Conservation (phyloP, 2,113 vertebrate genomes). For the Odocoileus virginianus region DNA sequence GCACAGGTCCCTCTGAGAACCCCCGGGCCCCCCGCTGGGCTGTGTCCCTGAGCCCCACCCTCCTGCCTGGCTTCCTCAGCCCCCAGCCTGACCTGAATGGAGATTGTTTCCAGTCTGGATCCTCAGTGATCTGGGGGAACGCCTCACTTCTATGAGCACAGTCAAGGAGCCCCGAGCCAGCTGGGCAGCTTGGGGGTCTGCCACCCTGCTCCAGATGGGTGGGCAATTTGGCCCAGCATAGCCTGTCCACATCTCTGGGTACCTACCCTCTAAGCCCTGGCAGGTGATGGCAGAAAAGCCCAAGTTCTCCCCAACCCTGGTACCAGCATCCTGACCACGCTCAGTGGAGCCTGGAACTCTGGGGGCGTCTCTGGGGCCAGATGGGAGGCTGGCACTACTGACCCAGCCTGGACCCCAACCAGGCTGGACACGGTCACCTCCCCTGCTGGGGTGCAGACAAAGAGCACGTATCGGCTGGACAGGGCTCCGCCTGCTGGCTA, state of each 20-base stretch:
- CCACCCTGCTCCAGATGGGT: background rate
- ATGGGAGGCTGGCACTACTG: slow-evolving; percentile 17
- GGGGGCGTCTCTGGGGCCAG: background rate
- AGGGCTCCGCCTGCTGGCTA: background rate
- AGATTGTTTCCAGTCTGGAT: background rate
- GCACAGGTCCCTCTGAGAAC: background rate
- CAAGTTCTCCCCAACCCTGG: background rate
- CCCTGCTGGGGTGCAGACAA: slow-evolving; percentile 36
- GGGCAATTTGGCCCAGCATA: background rate
- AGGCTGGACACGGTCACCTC: background rate
- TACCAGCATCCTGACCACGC: background rate
- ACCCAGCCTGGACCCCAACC: background rate
- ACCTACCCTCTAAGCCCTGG: background rate
- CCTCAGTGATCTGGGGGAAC: background rate
- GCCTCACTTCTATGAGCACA: background rate
- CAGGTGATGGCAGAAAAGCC: background rate
- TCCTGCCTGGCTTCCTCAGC: background rate
- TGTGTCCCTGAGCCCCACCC: background rate
- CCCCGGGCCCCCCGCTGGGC: background rate
- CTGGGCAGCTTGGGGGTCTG: background rate
- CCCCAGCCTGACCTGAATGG: background rate
- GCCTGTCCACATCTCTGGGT: background rate
- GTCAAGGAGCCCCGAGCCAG: background rate
- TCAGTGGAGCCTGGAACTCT: background rate
- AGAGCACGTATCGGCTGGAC: background rate